phyloP scores from a whole-genome alignment of 2,888 invertebrate genomes.

The Magallana nippona region DNA sequence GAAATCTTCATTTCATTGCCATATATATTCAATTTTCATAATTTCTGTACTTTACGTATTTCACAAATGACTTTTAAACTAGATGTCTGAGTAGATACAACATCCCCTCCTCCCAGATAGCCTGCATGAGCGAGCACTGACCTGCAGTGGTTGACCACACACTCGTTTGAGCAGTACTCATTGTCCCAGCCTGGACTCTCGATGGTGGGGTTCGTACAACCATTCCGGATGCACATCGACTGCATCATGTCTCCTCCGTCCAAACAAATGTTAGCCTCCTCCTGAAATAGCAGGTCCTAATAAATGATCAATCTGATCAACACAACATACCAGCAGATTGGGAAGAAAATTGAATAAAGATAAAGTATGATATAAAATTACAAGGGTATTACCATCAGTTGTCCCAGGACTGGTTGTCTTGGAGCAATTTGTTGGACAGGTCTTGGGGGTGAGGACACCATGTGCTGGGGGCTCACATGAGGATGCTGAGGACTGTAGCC shows the following conservation, averaged over 20 bases:
- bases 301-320: no score
- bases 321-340: no score
- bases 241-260: conserved; percentile 46
- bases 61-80: background rate
- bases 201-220: conserved; percentile 94
- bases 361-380: background rate
- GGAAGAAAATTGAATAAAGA: no score
- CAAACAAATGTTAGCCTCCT: conserved; percentile 44
- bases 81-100: background rate
- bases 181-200: conserved; percentile 97
- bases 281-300: conserved; percentile 9
- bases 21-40: background rate
- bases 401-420: conserved; percentile 47
- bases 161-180: conserved; percentile 98
- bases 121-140: conserved; percentile 71
- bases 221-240: conserved; percentile 84
- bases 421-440: conserved; percentile 38
- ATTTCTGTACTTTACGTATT: background rate
- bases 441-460: conserved; percentile 35
- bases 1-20: no score
- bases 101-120: background rate
- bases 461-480: background rate
- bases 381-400: conserved; percentile 41
- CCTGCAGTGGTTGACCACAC: conserved; percentile 97
- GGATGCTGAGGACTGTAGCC: conserved; percentile 45